A percentile compares a stretch with the other conserved stretches of the same genome.
These are phyloP conservation scores for Criorhina ranunculi DNA, from an alignment of 2,888 invertebrate species.

Conservation along the genomic window DNA sequence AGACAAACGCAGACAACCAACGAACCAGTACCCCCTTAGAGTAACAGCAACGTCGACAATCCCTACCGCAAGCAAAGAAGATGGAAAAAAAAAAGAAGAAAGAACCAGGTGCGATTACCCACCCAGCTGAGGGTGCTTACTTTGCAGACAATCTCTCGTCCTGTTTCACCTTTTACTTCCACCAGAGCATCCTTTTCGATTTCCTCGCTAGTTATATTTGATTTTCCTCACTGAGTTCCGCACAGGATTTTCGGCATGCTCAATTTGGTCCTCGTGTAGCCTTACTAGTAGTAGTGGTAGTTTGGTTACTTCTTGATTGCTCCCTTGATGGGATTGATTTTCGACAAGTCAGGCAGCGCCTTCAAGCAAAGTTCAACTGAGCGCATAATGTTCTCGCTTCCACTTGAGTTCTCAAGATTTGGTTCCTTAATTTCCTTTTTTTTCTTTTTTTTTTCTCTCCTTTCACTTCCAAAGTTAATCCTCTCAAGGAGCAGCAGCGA, in stretches of 20 bases:
- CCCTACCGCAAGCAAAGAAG: conserved; percentile 48
- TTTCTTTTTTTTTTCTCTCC: conserved; percentile 4
- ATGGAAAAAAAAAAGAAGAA: conserved; percentile 38
- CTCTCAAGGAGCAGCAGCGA: conserved; percentile 33
- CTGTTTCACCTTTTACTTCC: conserved; percentile 14
- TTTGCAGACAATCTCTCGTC: conserved; percentile 37
- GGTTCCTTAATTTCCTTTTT: conserved; percentile 72
- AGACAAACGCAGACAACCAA: conserved; percentile 71
- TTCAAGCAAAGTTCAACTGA: conserved; percentile 69
- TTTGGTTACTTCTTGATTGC: conserved; percentile 74
- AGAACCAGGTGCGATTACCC: conserved; percentile 68
- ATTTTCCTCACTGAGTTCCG: conserved; percentile 60
- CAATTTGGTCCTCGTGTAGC: conserved; percentile 63
- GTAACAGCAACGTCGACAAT: conserved; percentile 25
- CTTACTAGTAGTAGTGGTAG: conserved; percentile 39
- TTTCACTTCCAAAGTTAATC: conserved; percentile 52
- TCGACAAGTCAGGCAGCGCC: conserved; percentile 44
- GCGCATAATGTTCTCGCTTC: conserved; percentile 75
- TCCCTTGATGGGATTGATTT: conserved; percentile 76
- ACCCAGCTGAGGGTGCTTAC: conserved; percentile 21
- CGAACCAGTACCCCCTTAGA: not conserved
- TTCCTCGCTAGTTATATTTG: conserved; percentile 62
- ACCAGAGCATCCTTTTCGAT: conserved; percentile 60
- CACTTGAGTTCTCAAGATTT: conserved; percentile 75
- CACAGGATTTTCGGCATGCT: conserved; percentile 71